A percentile compares a stretch with the other conserved stretches of the same genome.
These are phyloP conservation scores for Ptychoptera contaminata DNA, from an alignment of 2,888 invertebrate species.

Conservation along the genomic window DNA sequence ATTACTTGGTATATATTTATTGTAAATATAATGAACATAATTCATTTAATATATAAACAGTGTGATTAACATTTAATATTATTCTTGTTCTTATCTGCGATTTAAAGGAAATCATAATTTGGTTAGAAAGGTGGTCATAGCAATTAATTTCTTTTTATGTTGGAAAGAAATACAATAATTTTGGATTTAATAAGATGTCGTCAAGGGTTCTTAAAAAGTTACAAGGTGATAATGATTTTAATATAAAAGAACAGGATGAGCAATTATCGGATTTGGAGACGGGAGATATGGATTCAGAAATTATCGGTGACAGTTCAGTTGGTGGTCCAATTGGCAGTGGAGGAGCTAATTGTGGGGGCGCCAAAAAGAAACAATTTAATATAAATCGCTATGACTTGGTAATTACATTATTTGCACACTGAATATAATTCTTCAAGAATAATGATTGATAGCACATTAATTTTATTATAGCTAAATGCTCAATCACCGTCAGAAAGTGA, in stretches of 20 bases:
- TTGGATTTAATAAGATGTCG: conserved; percentile 34
- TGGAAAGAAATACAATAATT: too few relatives aligned
- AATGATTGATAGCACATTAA: neutral
- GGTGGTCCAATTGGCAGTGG: conserved; percentile 6
- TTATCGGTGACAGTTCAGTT: too few relatives aligned
- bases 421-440: too few relatives aligned
- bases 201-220: conserved; percentile 48
- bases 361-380: conserved; percentile 41
- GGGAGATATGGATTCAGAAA: conserved; percentile 32
- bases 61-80: too few relatives aligned
- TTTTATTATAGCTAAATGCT: conserved; percentile 39
- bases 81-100: too few relatives aligned
- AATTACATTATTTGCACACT: conserved; percentile 17
- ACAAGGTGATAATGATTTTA: conserved; percentile 38
- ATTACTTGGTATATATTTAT: too few relatives aligned
- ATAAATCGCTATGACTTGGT: conserved; percentile 58
- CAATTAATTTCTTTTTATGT: too few relatives aligned
- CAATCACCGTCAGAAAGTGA: conserved; percentile 51
- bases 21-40: too few relatives aligned
- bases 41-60: too few relatives aligned
- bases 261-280: conserved; percentile 28
- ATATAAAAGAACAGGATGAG: conserved; percentile 28
- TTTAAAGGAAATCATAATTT: too few relatives aligned
- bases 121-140: too few relatives aligned
- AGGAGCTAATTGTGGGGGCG: conserved; percentile 25